Evolutionary conservation across 2,888 invertebrate species (phyloP).

Genomic region (Lasiommata megera): DNA sequence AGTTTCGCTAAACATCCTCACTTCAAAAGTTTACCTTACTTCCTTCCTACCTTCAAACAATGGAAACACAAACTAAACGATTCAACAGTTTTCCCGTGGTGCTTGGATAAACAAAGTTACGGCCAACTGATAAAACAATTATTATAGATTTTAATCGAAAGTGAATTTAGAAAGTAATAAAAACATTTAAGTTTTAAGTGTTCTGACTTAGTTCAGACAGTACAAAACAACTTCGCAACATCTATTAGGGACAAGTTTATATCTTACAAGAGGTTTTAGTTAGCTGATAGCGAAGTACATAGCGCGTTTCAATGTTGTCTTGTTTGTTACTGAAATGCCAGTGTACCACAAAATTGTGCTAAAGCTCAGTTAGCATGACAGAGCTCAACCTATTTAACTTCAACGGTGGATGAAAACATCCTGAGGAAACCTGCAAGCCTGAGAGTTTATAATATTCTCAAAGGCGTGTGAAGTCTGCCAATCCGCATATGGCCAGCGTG

Average conservation of each 20-base stretch:
- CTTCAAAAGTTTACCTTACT: background rate
- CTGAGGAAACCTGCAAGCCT: too few relatives aligned
- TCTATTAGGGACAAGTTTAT: slow-evolving; percentile 2
- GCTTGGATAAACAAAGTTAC: background rate
- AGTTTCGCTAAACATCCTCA: background rate
- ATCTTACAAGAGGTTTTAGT: slow-evolving; percentile 1
- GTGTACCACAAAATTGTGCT: background rate
- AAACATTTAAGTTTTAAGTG: slow-evolving; percentile 2
- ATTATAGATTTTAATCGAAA: slow-evolving; percentile 3
- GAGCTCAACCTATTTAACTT: too few relatives aligned
- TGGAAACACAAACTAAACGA: background rate
- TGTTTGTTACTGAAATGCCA: background rate
- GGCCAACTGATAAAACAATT: background rate
- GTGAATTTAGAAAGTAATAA: background rate
- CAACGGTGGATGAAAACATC: too few relatives aligned
- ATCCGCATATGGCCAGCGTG: too few relatives aligned
- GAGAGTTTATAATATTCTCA: too few relatives aligned
- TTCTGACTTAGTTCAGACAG: background rate
- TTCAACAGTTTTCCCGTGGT: background rate
- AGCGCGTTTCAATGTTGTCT: background rate
- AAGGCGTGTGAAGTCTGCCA: too few relatives aligned
- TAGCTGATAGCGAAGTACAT: slow-evolving; percentile 6
- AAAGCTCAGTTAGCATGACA: background rate
- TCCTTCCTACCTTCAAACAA: background rate
- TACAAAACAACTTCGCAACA: slow-evolving; percentile 9